Percentiles rank a stretch among this genome's conserved stretches.
Evolutionary conservation across 1,140 invertebrate genomes (phyloP).

Genomic region (Drosophila nigromelanica): DNA sequence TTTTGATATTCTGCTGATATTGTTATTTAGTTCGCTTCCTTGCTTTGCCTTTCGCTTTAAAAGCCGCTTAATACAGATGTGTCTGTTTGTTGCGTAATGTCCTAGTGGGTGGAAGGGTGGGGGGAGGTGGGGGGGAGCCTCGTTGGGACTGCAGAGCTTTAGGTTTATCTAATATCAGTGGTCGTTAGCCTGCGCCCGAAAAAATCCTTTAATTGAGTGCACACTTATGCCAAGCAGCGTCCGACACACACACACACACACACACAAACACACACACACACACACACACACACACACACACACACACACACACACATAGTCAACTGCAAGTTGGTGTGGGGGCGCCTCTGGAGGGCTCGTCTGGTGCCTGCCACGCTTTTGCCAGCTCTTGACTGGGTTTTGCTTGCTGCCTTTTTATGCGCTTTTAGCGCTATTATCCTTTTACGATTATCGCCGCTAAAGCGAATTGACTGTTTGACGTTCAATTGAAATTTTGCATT

Average conservation of each 20-base stretch:
- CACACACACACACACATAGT: conserved; percentile 4
- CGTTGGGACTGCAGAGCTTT: conserved; percentile 1
- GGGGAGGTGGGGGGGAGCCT: too few species aligned
- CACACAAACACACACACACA: conserved; percentile 5
- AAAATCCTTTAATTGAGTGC: conserved; percentile 80
- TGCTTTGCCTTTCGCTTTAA: conserved; percentile 13
- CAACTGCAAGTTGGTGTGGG: conserved; percentile 3
- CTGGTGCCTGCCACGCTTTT: conserved; percentile 1
- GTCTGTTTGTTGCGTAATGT: not conserved
- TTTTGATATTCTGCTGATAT: conserved; percentile 24
- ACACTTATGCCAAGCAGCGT: conserved; percentile 65
- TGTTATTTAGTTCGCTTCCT: conserved; percentile 30
- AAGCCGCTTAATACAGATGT: conserved; percentile 22
- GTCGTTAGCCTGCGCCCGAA: conserved; percentile 50
- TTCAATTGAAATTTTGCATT: conserved; percentile 83
- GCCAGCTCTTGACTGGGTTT: not conserved
- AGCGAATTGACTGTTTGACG: conserved; percentile 82
- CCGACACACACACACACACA: conserved; percentile 16
- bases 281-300: not conserved
- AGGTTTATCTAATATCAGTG: conserved; percentile 56
- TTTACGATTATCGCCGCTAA: conserved; percentile 81
- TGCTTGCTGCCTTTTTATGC: conserved; percentile 70
- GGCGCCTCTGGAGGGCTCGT: conserved; percentile 16
- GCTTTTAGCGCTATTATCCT: conserved; percentile 81
- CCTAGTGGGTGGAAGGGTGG: not conserved